These are phyloP conservation scores for Sebastes steindachneri DNA, from an alignment of 2,797 vertebrate species.

Conservation along the genomic window DNA sequence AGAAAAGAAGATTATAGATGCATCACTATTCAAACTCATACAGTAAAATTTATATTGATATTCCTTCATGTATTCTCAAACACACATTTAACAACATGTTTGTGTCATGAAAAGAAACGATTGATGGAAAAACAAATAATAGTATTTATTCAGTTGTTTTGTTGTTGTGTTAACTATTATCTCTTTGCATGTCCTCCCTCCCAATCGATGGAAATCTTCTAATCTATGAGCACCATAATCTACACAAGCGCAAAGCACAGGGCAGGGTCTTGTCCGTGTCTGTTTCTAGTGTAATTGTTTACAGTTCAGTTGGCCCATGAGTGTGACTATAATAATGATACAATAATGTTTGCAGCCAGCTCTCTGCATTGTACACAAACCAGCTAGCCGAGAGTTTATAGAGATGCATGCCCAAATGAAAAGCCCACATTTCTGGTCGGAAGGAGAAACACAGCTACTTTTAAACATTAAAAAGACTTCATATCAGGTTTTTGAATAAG, in stretches of 20 bases:
- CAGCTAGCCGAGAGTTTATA: rapidly evolving
- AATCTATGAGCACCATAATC: background rate
- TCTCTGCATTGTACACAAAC: background rate
- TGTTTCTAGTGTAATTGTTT: background rate
- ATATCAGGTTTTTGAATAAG: too few species aligned
- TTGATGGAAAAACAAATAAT: background rate
- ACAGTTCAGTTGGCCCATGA: background rate
- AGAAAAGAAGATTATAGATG: background rate
- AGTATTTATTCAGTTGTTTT: background rate
- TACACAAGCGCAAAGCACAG: background rate
- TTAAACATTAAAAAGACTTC: too few species aligned
- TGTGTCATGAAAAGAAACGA: background rate
- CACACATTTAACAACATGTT: background rate
- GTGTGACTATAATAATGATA: constrained; percentile 5
- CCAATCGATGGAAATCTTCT: background rate
- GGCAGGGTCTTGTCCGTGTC: background rate
- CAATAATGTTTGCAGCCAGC: too few species aligned
- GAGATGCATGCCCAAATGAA: too few species aligned
- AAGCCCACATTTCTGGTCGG: too few species aligned
- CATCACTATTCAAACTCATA: background rate
- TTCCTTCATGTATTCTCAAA: background rate
- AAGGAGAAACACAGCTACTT: too few species aligned
- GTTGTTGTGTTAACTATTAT: background rate
- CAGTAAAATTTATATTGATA: background rate
- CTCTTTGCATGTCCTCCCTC: background rate